phyloP scores from a whole-genome alignment of 2,888 invertebrate species.

The Orchesellides sinensis region DNA sequence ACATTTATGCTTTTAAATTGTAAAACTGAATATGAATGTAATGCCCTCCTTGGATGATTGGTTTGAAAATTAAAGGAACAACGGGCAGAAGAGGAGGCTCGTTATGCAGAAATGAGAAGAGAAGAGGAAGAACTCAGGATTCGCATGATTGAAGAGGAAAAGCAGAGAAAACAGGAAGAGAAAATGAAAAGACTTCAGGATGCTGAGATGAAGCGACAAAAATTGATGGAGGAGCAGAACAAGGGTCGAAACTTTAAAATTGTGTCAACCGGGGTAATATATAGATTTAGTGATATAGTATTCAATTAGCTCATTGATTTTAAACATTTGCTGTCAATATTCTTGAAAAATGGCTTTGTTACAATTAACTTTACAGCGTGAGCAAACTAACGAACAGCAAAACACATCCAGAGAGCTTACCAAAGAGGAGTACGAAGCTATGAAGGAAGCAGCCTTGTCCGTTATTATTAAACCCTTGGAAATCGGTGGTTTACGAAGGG shows the following conservation, averaged over 20 bases:
- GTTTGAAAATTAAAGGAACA: slow-evolving; percentile 16
- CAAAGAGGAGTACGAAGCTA: slow-evolving; percentile 41
- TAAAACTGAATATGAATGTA: neutral
- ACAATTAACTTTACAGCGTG: neutral
- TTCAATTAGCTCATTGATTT: too few species aligned
- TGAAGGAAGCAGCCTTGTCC: slow-evolving; percentile 50
- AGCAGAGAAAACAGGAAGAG: slow-evolving; percentile 55
- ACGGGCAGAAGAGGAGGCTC: slow-evolving; percentile 52
- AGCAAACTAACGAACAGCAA: slow-evolving; percentile 13
- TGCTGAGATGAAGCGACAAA: slow-evolving; percentile 54
- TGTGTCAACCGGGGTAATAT: slow-evolving; percentile 29
- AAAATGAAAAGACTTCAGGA: slow-evolving; percentile 49
- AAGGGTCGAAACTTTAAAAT: slow-evolving; percentile 54
- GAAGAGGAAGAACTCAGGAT: slow-evolving; percentile 47
- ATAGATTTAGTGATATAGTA: too few species aligned
- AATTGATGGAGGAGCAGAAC: slow-evolving; percentile 52
- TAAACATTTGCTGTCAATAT: too few species aligned
- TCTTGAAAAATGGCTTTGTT: neutral
- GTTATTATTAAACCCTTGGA: slow-evolving; percentile 60
- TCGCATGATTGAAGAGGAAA: slow-evolving; percentile 43
- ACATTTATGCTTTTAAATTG: neutral
- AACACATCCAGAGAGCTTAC: slow-evolving; percentile 17
- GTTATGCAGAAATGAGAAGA: slow-evolving; percentile 35
- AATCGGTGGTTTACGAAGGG: slow-evolving; percentile 51
- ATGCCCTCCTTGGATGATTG: neutral